Evolutionary conservation across 2,113 vertebrate genomes (phyloP).

Genomic region (Acinonyx jubatus): DNA sequence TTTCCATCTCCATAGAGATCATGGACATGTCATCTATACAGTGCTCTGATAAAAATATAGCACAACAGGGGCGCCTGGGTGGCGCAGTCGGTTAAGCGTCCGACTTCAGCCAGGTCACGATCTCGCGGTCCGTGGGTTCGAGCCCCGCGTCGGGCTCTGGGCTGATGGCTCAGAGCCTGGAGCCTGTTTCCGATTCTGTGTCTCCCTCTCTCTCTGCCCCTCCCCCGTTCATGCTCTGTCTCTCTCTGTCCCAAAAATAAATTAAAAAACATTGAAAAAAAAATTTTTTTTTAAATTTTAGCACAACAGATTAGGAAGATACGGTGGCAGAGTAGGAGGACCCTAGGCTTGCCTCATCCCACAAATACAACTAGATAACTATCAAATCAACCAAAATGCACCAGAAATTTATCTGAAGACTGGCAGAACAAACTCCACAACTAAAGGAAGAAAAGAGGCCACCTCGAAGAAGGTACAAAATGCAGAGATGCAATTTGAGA

Average conservation of each 20-base stretch:
- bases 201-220: too few species aligned
- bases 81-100: too few species aligned
- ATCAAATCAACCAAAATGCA: neutral
- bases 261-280: too few species aligned
- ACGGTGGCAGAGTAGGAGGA: neutral
- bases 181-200: too few species aligned
- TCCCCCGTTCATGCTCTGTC: too few species aligned
- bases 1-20: neutral
- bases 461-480: neutral
- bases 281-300: too few species aligned
- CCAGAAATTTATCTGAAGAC: neutral
- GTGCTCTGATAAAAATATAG: neutral
- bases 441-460: neutral
- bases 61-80: neutral
- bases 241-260: too few species aligned
- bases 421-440: neutral
- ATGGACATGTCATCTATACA: neutral
- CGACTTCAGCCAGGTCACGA: too few species aligned
- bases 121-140: too few species aligned
- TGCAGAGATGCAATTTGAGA: neutral
- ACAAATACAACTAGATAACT: neutral
- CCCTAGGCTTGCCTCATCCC: neutral
- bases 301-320: neutral
- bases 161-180: too few species aligned
- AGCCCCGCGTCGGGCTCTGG: too few species aligned